phyloP scores from a whole-genome alignment of 2,113 vertebrate genomes.

The Takifugu flavidus region DNA sequence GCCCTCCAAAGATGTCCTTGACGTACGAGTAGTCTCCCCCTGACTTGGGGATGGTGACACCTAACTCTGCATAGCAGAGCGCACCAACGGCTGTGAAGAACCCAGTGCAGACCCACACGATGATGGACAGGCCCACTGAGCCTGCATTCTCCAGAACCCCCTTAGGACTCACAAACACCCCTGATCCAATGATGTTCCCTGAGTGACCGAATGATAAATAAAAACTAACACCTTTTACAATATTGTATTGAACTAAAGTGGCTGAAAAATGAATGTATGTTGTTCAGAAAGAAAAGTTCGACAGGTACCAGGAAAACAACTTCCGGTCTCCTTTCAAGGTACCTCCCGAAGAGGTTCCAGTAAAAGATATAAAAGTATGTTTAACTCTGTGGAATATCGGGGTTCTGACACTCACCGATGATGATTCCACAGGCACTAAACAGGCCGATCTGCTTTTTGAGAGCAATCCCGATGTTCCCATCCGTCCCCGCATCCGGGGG shows the following conservation, averaged over 20 bases:
- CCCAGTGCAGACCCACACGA: constrained; percentile 79
- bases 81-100: constrained; percentile 81
- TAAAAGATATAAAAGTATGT: too few relatives aligned
- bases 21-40: constrained; percentile 85
- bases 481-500: not conserved
- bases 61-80: constrained; percentile 84
- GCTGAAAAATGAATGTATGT: too few relatives aligned
- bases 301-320: too few relatives aligned
- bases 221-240: not conserved
- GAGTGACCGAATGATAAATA: not conserved
- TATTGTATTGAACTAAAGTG: too few relatives aligned
- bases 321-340: too few relatives aligned
- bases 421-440: constrained; percentile 83
- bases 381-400: not conserved
- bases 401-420: constrained; percentile 71
- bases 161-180: constrained; percentile 86
- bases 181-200: constrained; percentile 84
- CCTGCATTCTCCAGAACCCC: constrained; percentile 80
- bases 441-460: constrained; percentile 84
- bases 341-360: too few relatives aligned
- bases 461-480: constrained; percentile 64
- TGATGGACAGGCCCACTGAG: constrained; percentile 78
- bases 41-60: constrained; percentile 85
- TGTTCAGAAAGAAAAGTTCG: too few relatives aligned
- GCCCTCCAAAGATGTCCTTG: constrained; percentile 83